Evolutionary conservation across 2,797 vertebrate genomes (phyloP), one percentile per base, ranked within the genome.

Genomic region (Macroramphosus scolopax): DNA sequence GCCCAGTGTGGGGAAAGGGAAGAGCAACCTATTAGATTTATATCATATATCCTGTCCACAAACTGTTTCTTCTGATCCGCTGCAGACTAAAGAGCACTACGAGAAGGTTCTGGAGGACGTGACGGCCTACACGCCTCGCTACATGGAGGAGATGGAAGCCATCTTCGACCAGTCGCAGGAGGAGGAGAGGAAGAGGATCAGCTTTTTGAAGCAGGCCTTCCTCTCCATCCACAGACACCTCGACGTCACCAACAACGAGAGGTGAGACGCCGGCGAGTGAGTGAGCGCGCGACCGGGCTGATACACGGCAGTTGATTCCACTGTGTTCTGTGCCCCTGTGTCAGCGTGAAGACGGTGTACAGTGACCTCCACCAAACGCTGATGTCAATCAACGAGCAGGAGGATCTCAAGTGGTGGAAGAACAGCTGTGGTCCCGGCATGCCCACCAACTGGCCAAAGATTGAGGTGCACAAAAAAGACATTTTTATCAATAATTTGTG

Each of bases 101-200:
- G 89, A 92, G 78, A 92, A 92, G 54, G 14, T 83, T 10, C 81
- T 93, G 54, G 90, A 92, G 45, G 91, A 93, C 5, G 79, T 88
- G n/a, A 88, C 89, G 1, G 75, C 87, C n/a, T 92, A 90, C 63
- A 90, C 91, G 0, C 90, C 92, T 0, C 89, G 90, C 42, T 94
- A 94, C 84, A 92, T 94, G 90, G 92, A 94, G 75, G 92, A 94
- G 47, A 94, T 94, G 92, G 92, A 94, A 16, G 83, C 87, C 22
- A 91, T 93, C 20, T 94, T 94, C 65, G 92, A 93, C 20, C 82
- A 92, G 76, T 89, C 91, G 1, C 92, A 94, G 52, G 90, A 91
- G 62, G 86, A 91, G 63, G 92, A 94, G 72, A 87, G 89, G 70
- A 93, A 89, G 68, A 89, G 92, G 68, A 92, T 93, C 53, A 78